Evolutionary conservation across 1,140 invertebrate species (phyloP), one percentile per base, ranked within the genome.

Genomic region (Copidosoma floridanum): DNA sequence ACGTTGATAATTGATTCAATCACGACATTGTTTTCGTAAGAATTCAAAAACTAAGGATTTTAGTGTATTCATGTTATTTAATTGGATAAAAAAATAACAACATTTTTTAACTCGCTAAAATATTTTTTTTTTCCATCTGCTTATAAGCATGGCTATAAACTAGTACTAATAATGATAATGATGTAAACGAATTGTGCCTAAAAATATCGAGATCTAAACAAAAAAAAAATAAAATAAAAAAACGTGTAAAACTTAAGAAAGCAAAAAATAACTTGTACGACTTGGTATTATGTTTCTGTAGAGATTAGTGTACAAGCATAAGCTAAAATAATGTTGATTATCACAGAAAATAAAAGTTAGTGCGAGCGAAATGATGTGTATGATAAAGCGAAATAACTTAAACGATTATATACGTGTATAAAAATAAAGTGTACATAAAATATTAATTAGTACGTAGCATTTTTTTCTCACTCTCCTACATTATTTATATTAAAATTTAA

Each of bases 151-250:
- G 35, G 35, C 43, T 27, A 55, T 41, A 55, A 55, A 53, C 18
- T 40, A 29, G 26, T 46, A 35, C 46, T 41, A 55, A 46, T 56
- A 59, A 51, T 27, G 58, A 64, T 57, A 43, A 62, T 20, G 58
- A 57, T 58, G 61, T 64, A 66, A 66, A 66, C 55, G 58, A 69
- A 66, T 65, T 67, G 66, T 70, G 68, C 68, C 65, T 68, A 68
- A 69, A 63, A 62, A 51, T 61, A 63, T 55, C 41, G 44, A 64
- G 56, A 56, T 41, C 50, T 55, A 52, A 65, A 57, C 32, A 18
- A 52, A n/a, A n/a, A n/a, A n/a, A n/a, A n/a, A n/a, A n/a, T n/a
- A n/a, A n/a, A n/a, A n/a, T n/a, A n/a, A n/a, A n/a, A n/a, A n/a
- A 62, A 66, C 16, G 43, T n/a, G 56, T 43, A 27, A 52, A 12